These are phyloP conservation scores for Channallabes apus DNA, from an alignment of 2,797 vertebrate genomes.

Conservation along the genomic window DNA sequence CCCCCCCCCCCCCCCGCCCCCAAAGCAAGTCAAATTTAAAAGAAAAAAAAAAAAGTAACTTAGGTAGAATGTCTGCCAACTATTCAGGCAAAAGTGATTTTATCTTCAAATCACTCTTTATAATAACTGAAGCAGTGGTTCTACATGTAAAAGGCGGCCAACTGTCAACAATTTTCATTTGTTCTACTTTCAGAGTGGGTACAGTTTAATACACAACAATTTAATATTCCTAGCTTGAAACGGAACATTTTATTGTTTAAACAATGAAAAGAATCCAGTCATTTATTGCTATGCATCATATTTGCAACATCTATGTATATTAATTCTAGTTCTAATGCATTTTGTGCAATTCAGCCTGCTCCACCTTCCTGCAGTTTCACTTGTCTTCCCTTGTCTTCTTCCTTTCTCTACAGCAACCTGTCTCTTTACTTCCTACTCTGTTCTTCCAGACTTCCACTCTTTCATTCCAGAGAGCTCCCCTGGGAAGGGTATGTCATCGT, in stretches of 20 bases:
- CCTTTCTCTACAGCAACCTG: slow-evolving; percentile 4
- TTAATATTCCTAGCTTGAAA: background rate
- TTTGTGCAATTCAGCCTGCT: background rate
- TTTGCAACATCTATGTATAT: background rate
- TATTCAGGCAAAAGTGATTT: background rate
- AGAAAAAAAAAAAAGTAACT: background rate
- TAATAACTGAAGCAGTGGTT: background rate
- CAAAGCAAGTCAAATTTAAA: background rate
- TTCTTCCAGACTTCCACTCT: slow-evolving; percentile 39
- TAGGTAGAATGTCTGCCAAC: background rate
- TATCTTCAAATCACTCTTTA: background rate
- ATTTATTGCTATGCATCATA: background rate
- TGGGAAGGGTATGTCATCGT: slow-evolving; percentile 72
- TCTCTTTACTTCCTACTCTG: slow-evolving; percentile 32
- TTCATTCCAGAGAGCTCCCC: slow-evolving; percentile 54
- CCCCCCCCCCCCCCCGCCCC: too few species aligned
- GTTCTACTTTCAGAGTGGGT: background rate
- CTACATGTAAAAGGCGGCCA: background rate
- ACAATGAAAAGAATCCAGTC: background rate
- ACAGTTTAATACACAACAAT: background rate
- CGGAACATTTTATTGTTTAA: background rate
- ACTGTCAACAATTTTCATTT: background rate
- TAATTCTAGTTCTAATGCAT: background rate
- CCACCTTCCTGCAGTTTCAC: background rate
- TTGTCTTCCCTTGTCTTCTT: slow-evolving; percentile 7